Evolutionary conservation across 2,797 vertebrate species (phyloP), one percentile per base, ranked within the genome.

Genomic region (Mus spretus): DNA sequence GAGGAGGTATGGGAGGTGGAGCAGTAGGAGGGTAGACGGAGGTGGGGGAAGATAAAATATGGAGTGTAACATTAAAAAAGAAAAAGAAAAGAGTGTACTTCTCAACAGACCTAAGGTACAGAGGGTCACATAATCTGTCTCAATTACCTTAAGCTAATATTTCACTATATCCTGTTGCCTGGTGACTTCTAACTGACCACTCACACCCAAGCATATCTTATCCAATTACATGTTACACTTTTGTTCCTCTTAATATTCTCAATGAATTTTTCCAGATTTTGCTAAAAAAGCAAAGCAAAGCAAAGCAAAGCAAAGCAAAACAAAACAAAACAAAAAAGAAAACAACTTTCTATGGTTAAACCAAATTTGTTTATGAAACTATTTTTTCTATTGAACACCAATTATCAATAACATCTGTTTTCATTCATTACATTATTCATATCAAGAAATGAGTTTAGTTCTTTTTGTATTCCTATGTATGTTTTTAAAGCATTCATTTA

Each of bases 321-420:
- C 57, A 63, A 31, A 83, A 37, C 37, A 83, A 61, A 44, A 13
- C 15, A 82, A 34, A 90, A 6, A 86, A 83, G 28, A 57, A 6
- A 75, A 75, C 3, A 44, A 70, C 1, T 86, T 74, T 53, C 28
- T n/a, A 40, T 40, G 22, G 22, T 53, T 91, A 22, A 78, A 57
- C 13, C 47, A 24, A 85, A 82, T 91, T 89, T 93, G 7, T 40
- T n/a, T 65, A 34, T 91, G 24, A 89, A 97, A 88, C 0, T 57
- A 7, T 50, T 88, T 31, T 94, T 77, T 63, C 28, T 70, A 77
- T 47, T 63, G 0, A 40, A 61, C 24, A 79, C 24, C 19, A 92
- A 95, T 93, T 81, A 85, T n/a, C 55, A 4, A 63, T 72, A 91
- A n/a, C 15, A 89, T 67, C 11, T 77, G 1, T 81, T 91, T 88